A percentile compares a stretch with the other conserved stretches of the same genome.
Conservation (phyloP, 2,113 vertebrate genomes). For the Morone chrysops region DNA sequence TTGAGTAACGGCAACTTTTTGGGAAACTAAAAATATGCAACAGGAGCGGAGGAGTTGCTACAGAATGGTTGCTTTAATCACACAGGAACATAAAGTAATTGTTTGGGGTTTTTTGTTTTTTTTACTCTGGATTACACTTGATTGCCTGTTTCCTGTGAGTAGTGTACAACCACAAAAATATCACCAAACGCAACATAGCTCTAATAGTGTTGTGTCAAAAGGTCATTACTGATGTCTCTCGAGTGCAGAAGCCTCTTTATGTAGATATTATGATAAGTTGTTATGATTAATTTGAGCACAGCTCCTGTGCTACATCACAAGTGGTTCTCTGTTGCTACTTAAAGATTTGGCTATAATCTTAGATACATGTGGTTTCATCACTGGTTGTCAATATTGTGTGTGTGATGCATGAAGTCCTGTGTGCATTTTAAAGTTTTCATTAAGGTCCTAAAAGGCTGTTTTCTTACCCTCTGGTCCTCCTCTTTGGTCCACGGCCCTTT, state of each 20-base stretch:
- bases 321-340: not conserved
- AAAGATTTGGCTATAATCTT: not conserved
- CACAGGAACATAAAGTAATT: conserved; percentile 60
- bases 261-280: not conserved
- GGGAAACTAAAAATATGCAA: conserved; percentile 61
- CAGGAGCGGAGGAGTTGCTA: conserved; percentile 51
- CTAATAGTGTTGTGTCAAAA: not conserved
- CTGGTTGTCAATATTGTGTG: not conserved
- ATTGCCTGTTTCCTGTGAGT: conserved; percentile 35
- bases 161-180: not conserved
- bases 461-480: conserved; percentile 96
- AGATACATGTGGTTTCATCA: not conserved
- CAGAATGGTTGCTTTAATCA: conserved; percentile 68
- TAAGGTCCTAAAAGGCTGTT: not conserved
- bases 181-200: not conserved
- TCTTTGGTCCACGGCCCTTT: conserved; percentile 99
- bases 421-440: not conserved
- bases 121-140: conserved; percentile 20
- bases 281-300: not conserved
- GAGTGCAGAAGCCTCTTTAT: not conserved
- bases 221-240: not conserved
- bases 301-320: not conserved
- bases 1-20: conserved; percentile 57
- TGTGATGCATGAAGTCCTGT: not conserved
- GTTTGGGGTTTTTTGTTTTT: not conserved